phyloP scores from a whole-genome alignment of 2,113 vertebrate genomes.

The Xiphophorus couchianus region DNA sequence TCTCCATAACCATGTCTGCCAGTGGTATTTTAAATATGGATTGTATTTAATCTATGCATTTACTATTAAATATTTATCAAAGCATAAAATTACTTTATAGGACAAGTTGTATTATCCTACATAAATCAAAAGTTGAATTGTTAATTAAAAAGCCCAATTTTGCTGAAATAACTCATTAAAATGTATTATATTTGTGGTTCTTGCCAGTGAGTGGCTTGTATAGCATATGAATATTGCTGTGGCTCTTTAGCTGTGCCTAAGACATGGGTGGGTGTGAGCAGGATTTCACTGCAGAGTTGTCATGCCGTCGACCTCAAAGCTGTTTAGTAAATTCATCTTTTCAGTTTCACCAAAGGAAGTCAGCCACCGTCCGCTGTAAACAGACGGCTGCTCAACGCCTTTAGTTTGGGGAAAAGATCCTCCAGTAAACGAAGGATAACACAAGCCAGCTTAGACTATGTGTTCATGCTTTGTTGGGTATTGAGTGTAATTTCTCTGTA shows the following conservation, averaged over 20 bases:
- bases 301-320: slow-evolving; percentile 2
- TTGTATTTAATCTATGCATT: not conserved
- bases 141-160: too few species aligned
- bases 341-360: not conserved
- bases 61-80: not conserved
- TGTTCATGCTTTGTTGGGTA: not conserved
- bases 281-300: slow-evolving; percentile 19
- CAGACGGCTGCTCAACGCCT: not conserved
- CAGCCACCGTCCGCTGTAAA: not conserved
- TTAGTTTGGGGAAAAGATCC: not conserved
- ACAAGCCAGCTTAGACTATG: not conserved
- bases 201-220: not conserved
- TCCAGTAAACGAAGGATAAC: not conserved
- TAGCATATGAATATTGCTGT: not conserved
- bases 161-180: too few species aligned
- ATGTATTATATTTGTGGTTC: not conserved
- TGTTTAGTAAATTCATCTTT: slow-evolving; percentile 13
- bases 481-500: not conserved
- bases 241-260: not conserved
- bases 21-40: not conserved
- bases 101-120: too few species aligned
- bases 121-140: not conserved
- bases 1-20: not conserved
- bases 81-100: too few species aligned
- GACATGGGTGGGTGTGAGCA: not conserved